Base-by-base conservation (phyloP, 1,140 invertebrate genomes). In the Meloidogyne floridensis region DNA sequence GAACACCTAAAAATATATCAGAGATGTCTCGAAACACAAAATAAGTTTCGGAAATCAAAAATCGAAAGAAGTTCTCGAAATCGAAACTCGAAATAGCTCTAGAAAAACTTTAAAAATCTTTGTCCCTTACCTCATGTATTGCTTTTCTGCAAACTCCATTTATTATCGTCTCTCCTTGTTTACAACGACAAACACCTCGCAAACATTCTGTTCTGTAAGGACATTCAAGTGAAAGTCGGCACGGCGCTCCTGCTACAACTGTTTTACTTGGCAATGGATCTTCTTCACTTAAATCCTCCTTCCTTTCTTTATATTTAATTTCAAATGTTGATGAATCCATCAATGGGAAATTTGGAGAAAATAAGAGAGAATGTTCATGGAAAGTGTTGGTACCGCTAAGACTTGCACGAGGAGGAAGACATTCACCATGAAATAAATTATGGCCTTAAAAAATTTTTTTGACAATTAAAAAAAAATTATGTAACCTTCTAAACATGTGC, bases 71-170 rank as follows among this genome's bases (percentile, higher is more conserved):
- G 32, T 32, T 32, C 32, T 32, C 32, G 32, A 32, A 32, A 32
- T 32, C 32, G 32, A 32, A 32, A 20, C 20, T 20, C 20, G 20
- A 20, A 20, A 20, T 20, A 20, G 20, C 54, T 8, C 72, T 84
- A 43, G 59, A 71, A 43, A 18, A 3, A 20, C 20, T 20, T 47
- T 18, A 72, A 72, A n/a, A 7, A 42, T 51, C 2, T 20, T 43
- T 70, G 13, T n/a, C 7, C 15, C 42, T 77, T 56, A 81, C 77
- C 43, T 85, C 84, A 54, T 85, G 79, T 11, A 77, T 85, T 70
- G 77, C 85, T 74, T 82, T 86, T 56, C 85, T 51, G 42, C 85
- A 86, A 47, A 85, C 82, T 78, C 85, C 85, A 73, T 85, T 87
- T 1, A 86, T 83, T 51, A 86, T 87, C 9, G 85, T 87, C 76